Evolutionary conservation across 53 echinoderm and acorn worm species (phyloP).

Genomic region (Stichopus horrens): DNA sequence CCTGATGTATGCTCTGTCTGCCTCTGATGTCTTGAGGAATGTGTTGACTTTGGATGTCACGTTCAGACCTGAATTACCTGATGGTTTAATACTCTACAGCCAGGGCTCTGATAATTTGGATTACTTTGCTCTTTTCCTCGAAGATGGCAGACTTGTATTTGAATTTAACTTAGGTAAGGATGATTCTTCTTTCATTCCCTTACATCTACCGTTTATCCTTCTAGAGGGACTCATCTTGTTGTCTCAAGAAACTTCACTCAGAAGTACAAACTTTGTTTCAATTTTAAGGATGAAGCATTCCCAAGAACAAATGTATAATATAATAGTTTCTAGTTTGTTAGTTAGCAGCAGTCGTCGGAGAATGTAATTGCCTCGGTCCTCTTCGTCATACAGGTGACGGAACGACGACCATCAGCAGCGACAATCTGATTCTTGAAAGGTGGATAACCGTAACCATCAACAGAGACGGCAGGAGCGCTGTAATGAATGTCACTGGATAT

Average conservation of each 20-base stretch:
- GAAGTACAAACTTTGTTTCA: too few species aligned
- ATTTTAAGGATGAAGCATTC: too few species aligned
- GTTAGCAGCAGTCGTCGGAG: neutral
- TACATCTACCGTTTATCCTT: too few species aligned
- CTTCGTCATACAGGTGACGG: slow-evolving; percentile 60
- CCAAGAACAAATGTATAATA: too few species aligned
- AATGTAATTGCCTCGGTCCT: neutral
- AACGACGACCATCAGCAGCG: slow-evolving; percentile 60
- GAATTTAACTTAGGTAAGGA: slow-evolving; percentile 85
- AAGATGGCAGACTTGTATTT: slow-evolving; percentile 65
- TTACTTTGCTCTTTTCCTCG: slow-evolving; percentile 76
- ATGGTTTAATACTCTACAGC: slow-evolving; percentile 75
- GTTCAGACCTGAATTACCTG: slow-evolving; percentile 66
- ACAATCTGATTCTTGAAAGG: slow-evolving; percentile 62
- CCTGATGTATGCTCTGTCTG: slow-evolving; percentile 68
- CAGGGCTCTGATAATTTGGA: slow-evolving; percentile 66
- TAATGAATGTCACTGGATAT: slow-evolving; percentile 84
- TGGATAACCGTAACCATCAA: slow-evolving; percentile 69
- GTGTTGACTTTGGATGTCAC: slow-evolving; percentile 57
- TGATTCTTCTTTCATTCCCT: too few species aligned
- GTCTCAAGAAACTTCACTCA: too few species aligned
- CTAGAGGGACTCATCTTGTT: too few species aligned
- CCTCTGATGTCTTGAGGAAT: slow-evolving; percentile 53
- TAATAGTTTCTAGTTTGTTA: too few species aligned
- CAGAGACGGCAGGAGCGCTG: slow-evolving; percentile 60